Conservation (phyloP, 2,113 vertebrate genomes). For the Machaerirhynchus nigripectus region DNA sequence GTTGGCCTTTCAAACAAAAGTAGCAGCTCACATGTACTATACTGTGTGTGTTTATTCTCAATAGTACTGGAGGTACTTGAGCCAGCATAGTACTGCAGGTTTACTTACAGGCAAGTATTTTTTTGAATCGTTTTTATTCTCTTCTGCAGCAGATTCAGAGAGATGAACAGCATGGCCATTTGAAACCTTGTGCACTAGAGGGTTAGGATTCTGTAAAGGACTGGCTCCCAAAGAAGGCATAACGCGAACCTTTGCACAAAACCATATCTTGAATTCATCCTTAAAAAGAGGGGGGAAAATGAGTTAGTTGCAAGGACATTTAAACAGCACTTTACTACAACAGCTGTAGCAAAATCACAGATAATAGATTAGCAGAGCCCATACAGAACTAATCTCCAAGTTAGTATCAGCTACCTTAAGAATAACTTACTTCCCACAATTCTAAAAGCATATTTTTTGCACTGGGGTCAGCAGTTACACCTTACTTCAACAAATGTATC, state of each 20-base stretch:
- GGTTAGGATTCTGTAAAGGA: slow-evolving; percentile 80
- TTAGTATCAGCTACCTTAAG: neutral
- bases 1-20: neutral
- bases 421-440: neutral
- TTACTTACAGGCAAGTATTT: slow-evolving; percentile 73
- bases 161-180: slow-evolving; percentile 76
- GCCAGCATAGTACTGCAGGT: neutral
- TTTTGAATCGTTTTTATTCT: slow-evolving; percentile 60
- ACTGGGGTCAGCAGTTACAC: neutral
- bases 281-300: neutral
- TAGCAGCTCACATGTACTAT: neutral
- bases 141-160: slow-evolving; percentile 72
- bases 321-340: neutral
- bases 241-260: slow-evolving; percentile 89
- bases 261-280: slow-evolving; percentile 97
- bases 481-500: neutral
- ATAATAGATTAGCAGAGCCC: neutral
- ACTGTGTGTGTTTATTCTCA: neutral
- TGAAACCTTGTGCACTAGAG: slow-evolving; percentile 75
- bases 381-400: neutral
- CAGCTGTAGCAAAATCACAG: neutral
- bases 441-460: neutral
- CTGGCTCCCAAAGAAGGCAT: slow-evolving; percentile 82
- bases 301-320: neutral
- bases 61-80: neutral